Conservation (phyloP, 2,888 invertebrate species). For the Aspidiotus rigidus region DNA sequence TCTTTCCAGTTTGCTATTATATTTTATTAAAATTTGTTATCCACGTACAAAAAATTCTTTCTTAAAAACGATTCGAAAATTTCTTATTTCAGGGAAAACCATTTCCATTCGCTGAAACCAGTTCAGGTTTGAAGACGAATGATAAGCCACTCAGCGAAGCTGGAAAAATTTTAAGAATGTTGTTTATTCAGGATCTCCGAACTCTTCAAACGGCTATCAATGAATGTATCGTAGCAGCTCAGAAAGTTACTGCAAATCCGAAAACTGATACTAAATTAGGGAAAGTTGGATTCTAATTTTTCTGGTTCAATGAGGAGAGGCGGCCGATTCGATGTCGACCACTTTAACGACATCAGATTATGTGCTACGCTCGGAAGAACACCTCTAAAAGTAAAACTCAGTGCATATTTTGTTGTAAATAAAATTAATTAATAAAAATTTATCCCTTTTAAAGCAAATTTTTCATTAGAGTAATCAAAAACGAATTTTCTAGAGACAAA, state of each 20-base stretch:
- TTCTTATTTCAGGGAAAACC: constrained; percentile 52
- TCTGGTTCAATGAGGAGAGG: background rate
- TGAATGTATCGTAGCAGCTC: constrained; percentile 85
- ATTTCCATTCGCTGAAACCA: constrained; percentile 55
- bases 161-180: constrained; percentile 64
- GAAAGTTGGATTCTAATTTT: constrained; percentile 60
- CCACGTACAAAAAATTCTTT: too few relatives aligned
- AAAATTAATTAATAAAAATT: too few relatives aligned
- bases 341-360: too few relatives aligned
- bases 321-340: too few relatives aligned
- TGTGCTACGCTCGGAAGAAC: too few relatives aligned
- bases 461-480: too few relatives aligned
- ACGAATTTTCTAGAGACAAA: too few relatives aligned
- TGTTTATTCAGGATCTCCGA: constrained; percentile 75
- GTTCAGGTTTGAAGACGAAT: constrained; percentile 57
- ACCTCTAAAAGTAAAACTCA: too few relatives aligned
- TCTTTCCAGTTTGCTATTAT: too few relatives aligned
- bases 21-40: too few relatives aligned
- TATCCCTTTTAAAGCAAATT: too few relatives aligned
- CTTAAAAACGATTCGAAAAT: constrained; percentile 12
- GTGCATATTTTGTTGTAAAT: too few relatives aligned
- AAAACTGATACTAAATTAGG: constrained; percentile 91
- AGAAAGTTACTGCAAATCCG: constrained; percentile 88
- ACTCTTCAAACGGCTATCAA: constrained; percentile 88
- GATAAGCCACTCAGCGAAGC: constrained; percentile 60